phyloP scores from a whole-genome alignment of 2,888 invertebrate species.

The Sycophila texana region DNA sequence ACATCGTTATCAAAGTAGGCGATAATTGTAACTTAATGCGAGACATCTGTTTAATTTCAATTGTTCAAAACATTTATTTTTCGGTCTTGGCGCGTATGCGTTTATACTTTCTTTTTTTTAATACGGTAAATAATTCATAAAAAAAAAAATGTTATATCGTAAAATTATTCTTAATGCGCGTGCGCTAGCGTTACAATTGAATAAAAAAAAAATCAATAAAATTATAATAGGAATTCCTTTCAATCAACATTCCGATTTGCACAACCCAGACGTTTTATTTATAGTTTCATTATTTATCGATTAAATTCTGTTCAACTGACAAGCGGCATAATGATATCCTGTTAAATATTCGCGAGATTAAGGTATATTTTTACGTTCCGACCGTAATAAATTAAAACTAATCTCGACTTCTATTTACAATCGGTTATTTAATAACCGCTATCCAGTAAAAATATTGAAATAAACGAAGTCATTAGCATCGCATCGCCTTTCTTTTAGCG shows the following conservation, averaged over 20 bases:
- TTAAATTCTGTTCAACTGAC: background rate
- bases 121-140: background rate
- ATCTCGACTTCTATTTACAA: conserved; percentile 2
- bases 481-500: conserved; percentile 2
- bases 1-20: conserved; percentile 18
- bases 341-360: conserved; percentile 32
- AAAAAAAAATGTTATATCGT: background rate
- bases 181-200: background rate
- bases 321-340: conserved; percentile 17
- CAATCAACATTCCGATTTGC: background rate
- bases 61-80: conserved; percentile 8
- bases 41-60: conserved; percentile 7
- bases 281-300: background rate
- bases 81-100: background rate
- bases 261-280: too few species aligned
- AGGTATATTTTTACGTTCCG: background rate
- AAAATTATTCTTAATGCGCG: background rate
- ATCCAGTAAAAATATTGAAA: conserved; percentile 17
- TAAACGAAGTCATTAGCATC: background rate
- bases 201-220: background rate
- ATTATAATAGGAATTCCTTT: conserved; percentile 5
- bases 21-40: background rate
- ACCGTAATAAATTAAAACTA: conserved; percentile 23
- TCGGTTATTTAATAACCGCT: conserved; percentile 19
- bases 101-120: background rate